Base-by-base conservation (phyloP, 2,888 invertebrate genomes). In the Zaprionus obscuricornis region DNA sequence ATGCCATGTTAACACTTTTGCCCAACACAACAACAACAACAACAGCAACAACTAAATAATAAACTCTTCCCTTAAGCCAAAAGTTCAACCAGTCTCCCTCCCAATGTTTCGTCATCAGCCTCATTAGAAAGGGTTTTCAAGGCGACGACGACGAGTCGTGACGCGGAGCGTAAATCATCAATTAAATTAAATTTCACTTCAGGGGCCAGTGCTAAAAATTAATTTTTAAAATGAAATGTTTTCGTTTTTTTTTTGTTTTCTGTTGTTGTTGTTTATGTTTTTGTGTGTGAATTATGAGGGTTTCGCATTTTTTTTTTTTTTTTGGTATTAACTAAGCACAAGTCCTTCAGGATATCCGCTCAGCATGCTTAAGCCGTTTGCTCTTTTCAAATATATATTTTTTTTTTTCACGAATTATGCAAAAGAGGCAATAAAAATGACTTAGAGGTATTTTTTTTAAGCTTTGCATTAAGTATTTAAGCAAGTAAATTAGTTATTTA, bases 191-290 rank as follows among this genome's bases (percentile, higher is more conserved):
- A 83, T 72, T 75, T 67, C 66, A 55, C 83, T 63, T 66, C 33
- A 26, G 78, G 83, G 83, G 64, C 56, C 67, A 70, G 62, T 58
- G 71, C 47, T 70, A 52, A 63, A 75, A 72, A 75, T 82, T 74
- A 82, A 78, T 78, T 75, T 82, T 78, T 82, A 72, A 78, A 78
- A 72, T 72, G 79, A 74, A 76, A 74, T 68, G 72, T 62, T 68
- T 70, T 49, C 22, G n/a, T n/a, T n/a, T n/a, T n/a, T n/a, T n/a
- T n/a, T n/a, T n/a, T n/a, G n/a, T n/a, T n/a, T n/a, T n/a, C n/a
- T n/a, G n/a, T n/a, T n/a, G n/a, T n/a, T n/a, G n/a, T n/a, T n/a
- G n/a, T n/a, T n/a, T n/a, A n/a, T n/a, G n/a, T n/a, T n/a, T n/a
- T n/a, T n/a, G n/a, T n/a, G n/a, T n/a, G 52, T 75, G 51, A 75